Evolutionary conservation across 2,888 invertebrate genomes (phyloP).

Genomic region (Tinea pellionella): DNA sequence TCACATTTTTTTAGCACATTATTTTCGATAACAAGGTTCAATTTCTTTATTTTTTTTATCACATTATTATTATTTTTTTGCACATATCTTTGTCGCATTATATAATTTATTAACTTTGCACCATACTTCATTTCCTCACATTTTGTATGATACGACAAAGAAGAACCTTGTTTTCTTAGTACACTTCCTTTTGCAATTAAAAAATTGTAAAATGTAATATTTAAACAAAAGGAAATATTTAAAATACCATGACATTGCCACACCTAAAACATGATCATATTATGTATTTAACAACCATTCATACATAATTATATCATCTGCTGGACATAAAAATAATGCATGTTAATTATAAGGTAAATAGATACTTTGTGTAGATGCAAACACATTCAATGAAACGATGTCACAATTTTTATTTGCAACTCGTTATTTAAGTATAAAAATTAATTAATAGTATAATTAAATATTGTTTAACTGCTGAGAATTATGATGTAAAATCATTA

Average conservation of each 20-base stretch:
- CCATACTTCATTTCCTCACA: background rate
- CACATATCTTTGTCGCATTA: background rate
- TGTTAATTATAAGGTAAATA: constrained; percentile 1
- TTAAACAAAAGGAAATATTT: background rate
- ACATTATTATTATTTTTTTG: too few relatives aligned
- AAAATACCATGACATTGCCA: background rate
- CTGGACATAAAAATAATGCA: background rate
- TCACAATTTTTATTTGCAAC: too few relatives aligned
- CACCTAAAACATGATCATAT: background rate
- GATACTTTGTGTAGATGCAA: background rate
- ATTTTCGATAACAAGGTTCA: background rate
- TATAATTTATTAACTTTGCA: background rate
- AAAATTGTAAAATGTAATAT: background rate
- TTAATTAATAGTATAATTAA: background rate
- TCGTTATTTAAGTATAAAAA: too few relatives aligned
- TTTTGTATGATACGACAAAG: background rate
- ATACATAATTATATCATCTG: background rate
- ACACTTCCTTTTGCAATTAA: background rate
- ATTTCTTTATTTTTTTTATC: background rate
- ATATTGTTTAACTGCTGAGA: background rate
- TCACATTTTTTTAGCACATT: background rate
- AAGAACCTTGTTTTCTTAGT: background rate
- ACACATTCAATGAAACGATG: background rate
- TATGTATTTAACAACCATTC: background rate
- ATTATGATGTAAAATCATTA: background rate